Percentiles rank a stretch among this genome's conserved stretches.
These are phyloP conservation scores for Gadopsis marmoratus DNA, from an alignment of 2,797 vertebrate species.

Conservation along the genomic window DNA sequence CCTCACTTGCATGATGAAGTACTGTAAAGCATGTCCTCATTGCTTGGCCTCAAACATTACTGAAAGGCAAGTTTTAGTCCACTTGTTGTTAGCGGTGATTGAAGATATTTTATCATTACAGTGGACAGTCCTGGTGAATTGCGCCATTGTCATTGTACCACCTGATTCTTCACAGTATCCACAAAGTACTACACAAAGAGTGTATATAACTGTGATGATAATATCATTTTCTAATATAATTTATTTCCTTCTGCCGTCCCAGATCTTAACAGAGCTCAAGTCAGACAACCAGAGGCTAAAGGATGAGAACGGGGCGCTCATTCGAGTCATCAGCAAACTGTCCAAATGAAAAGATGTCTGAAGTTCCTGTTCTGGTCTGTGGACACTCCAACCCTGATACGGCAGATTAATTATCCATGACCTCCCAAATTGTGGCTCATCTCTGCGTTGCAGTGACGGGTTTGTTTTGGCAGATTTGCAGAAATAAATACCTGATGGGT, in stretches of 20 bases:
- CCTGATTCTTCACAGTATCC: constrained; percentile 7
- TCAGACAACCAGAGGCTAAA: constrained; percentile 98
- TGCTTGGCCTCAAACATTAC: constrained; percentile 28
- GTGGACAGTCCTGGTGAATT: constrained; percentile 1
- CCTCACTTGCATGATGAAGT: constrained; percentile 69
- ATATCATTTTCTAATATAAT: constrained; percentile 37
- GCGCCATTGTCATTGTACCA: constrained; percentile 4
- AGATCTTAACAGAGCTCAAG: constrained; percentile 96
- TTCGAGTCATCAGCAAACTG: constrained; percentile 98
- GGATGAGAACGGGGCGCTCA: constrained; percentile 97
- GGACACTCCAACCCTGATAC: constrained; percentile 32
- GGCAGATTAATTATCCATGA: constrained; percentile 28
- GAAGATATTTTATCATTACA: not conserved
- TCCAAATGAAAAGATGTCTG: constrained; percentile 88
- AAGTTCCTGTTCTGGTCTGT: constrained; percentile 36
- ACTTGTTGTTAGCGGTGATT: not conserved
- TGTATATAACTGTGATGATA: constrained; percentile 3
- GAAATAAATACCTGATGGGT: constrained; percentile 32
- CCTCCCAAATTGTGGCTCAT: constrained; percentile 32
- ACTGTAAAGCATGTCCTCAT: constrained; percentile 63
- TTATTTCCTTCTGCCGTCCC: constrained; percentile 40
- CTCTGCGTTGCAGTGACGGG: constrained; percentile 14
- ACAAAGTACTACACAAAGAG: not conserved
- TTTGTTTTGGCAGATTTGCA: constrained; percentile 13
- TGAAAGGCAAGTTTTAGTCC: constrained; percentile 17